Conservation (phyloP, 2,113 vertebrate species). For the Thymallus thymallus region DNA sequence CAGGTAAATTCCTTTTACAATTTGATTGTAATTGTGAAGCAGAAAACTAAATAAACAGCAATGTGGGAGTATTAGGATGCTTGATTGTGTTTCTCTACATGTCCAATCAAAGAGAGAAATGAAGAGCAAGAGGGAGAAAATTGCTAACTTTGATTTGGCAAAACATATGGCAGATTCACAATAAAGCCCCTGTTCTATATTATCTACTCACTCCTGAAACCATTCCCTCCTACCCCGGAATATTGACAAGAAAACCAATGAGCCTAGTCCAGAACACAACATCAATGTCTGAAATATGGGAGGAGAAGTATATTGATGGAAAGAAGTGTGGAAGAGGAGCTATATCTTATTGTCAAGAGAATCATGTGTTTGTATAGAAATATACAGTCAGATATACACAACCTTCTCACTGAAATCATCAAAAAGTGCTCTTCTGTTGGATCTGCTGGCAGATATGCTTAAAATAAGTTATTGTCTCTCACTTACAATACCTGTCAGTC, state of each 20-base stretch:
- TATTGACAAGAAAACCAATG: constrained; percentile 34
- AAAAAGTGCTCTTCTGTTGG: constrained; percentile 81
- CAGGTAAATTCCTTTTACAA: constrained; percentile 30
- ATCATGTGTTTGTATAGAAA: constrained; percentile 57
- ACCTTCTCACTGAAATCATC: constrained; percentile 40
- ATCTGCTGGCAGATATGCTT: constrained; percentile 83
- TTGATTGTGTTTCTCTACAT: constrained; percentile 4
- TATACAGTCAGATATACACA: constrained; percentile 50
- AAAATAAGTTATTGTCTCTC: constrained; percentile 43
- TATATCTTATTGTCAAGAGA: constrained; percentile 49
- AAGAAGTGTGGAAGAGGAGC: constrained; percentile 50
- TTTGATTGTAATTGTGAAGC: constrained; percentile 33
- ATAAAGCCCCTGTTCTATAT: constrained; percentile 46
- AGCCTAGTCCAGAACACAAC: constrained; percentile 41
- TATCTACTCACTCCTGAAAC: constrained; percentile 38
- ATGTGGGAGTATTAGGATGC: constrained; percentile 23
- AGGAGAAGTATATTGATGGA: constrained; percentile 50
- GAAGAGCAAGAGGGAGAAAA: constrained; percentile 39
- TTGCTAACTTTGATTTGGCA: constrained; percentile 64
- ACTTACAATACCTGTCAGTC: constrained; percentile 49
- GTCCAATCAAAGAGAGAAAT: constrained; percentile 31
- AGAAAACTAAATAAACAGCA: constrained; percentile 30
- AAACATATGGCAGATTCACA: constrained; percentile 73
- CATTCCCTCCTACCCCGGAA: constrained; percentile 42
- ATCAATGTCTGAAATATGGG: constrained; percentile 23